These are phyloP conservation scores for Salvator merianae DNA, from an alignment of 2,113 vertebrate species.

Conservation along the genomic window DNA sequence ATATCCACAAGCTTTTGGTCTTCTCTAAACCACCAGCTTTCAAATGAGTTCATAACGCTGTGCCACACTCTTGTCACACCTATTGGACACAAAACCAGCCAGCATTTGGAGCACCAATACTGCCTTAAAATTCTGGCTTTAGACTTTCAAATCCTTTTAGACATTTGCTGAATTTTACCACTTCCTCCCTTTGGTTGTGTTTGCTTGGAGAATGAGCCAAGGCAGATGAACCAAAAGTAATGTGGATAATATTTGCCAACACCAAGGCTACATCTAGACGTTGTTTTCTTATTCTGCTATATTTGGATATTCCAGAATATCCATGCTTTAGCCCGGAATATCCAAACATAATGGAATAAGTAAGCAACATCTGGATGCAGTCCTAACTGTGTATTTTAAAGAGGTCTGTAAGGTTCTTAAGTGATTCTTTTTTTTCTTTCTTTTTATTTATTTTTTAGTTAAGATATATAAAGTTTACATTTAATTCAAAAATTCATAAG, in stretches of 20 bases:
- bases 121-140: accelerated
- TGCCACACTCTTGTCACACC: constrained; percentile 84
- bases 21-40: constrained; percentile 84
- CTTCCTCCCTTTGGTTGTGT: not conserved
- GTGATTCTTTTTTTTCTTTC: too few species aligned
- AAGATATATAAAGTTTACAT: too few species aligned
- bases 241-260: not conserved
- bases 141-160: not conserved
- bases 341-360: too few species aligned
- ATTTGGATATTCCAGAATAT: too few species aligned
- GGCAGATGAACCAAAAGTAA: not conserved
- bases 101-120: too few species aligned
- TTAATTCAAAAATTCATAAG: too few species aligned
- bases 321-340: too few species aligned
- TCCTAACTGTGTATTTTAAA: not conserved
- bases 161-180: not conserved
- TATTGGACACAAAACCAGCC: constrained; percentile 40
- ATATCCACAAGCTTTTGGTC: constrained; percentile 77
- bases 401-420: too few species aligned
- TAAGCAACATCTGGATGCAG: too few species aligned
- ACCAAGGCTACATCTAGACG: too few species aligned
- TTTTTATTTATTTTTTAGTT: too few species aligned
- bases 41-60: constrained; percentile 72
- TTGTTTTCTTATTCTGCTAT: too few species aligned
- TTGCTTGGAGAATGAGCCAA: not conserved